Evolutionary conservation across 1,140 invertebrate species (phyloP).

Genomic region (Lepidotrigona ventralis): DNA sequence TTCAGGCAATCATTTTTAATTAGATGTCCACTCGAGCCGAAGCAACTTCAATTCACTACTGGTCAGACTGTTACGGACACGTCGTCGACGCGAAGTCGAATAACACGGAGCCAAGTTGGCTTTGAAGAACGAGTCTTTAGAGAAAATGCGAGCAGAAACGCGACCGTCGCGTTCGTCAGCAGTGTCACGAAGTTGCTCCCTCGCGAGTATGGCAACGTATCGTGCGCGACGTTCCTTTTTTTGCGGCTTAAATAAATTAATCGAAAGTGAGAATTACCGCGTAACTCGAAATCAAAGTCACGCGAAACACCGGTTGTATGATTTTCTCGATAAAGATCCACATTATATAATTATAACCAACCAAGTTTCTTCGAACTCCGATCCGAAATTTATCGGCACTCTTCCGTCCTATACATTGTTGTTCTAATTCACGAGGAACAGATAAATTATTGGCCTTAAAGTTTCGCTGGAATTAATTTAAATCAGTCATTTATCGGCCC

Average conservation of each 20-base stretch:
- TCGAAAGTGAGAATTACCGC: background rate
- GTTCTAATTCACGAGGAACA: background rate
- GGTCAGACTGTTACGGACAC: background rate
- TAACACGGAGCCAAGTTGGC: too few species aligned
- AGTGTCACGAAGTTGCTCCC: background rate
- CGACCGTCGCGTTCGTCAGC: background rate
- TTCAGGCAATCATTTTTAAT: background rate
- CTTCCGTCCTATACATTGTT: background rate
- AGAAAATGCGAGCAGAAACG: background rate
- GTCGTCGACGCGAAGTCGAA: too few species aligned
- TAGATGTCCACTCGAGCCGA: background rate
- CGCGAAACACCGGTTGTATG: background rate
- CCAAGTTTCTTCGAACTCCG: too few species aligned
- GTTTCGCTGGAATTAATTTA: conserved; percentile 23
- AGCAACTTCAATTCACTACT: background rate
- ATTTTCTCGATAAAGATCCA: background rate
- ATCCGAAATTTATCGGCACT: background rate
- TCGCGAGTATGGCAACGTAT: background rate
- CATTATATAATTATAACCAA: too few species aligned
- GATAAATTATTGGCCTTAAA: conserved; percentile 40
- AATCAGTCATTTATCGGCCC: conserved; percentile 35
- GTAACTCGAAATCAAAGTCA: background rate
- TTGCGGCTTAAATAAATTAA: background rate
- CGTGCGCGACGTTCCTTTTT: background rate
- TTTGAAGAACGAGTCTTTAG: background rate